A percentile compares a stretch with the other conserved stretches of the same genome.
phyloP scores from a whole-genome alignment of 2,797 vertebrate genomes.

The Labroides dimidiatus region DNA sequence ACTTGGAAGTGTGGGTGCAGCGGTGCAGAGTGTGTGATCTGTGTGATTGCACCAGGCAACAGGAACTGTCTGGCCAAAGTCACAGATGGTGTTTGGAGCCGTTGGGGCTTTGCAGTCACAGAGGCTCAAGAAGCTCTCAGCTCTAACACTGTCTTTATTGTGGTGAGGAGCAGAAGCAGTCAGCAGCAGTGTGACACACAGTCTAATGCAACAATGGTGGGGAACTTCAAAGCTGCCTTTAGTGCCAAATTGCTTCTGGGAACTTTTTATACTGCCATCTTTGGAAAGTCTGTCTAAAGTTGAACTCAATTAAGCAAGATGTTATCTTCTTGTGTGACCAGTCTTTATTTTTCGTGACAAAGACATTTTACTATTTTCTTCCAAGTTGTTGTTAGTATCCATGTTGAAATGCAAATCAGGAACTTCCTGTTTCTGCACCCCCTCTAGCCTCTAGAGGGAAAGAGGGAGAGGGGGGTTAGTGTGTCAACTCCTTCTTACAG shows the following conservation, averaged over 20 bases:
- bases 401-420: too few species aligned
- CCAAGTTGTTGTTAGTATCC: too few species aligned
- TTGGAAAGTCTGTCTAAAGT: neutral
- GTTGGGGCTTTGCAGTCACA: slow-evolving; percentile 60
- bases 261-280: slow-evolving; percentile 1
- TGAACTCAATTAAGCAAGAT: neutral
- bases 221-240: slow-evolving; percentile 28
- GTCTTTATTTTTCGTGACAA: neutral
- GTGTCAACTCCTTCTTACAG: too few species aligned
- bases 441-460: too few species aligned
- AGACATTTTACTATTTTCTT: too few species aligned
- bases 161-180: slow-evolving; percentile 45
- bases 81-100: slow-evolving; percentile 75
- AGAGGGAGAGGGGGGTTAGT: too few species aligned
- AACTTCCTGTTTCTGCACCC: too few species aligned
- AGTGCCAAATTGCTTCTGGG: neutral
- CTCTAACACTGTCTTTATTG: slow-evolving; percentile 48
- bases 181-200: slow-evolving; percentile 24
- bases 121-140: slow-evolving; percentile 52
- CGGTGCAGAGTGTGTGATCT: slow-evolving; percentile 50
- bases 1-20: slow-evolving; percentile 45
- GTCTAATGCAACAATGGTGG: slow-evolving; percentile 2
- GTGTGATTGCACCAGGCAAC: slow-evolving; percentile 39
- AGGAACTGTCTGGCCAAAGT: slow-evolving; percentile 64
- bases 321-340: neutral